Percentiles rank a stretch among this genome's conserved stretches.
Evolutionary conservation across 2,888 invertebrate species (phyloP).

Genomic region (Aporophyla lueneburgensis): DNA sequence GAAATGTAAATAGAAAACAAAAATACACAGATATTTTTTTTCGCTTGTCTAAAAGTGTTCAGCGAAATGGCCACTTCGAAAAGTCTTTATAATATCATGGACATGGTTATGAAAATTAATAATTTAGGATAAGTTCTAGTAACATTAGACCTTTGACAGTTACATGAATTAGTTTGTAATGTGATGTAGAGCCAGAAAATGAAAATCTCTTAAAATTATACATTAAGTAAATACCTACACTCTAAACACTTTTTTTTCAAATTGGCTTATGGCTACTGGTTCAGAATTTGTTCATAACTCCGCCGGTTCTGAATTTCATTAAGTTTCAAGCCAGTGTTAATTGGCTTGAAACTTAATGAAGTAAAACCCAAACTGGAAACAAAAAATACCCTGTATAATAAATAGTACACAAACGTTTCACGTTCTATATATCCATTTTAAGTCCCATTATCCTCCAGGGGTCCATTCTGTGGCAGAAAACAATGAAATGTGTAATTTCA

Average conservation of each 20-base stretch:
- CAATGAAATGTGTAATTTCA: conserved; percentile 80
- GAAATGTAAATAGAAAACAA: background rate
- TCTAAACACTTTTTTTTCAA: background rate
- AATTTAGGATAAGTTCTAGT: background rate
- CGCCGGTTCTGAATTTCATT: too few species aligned
- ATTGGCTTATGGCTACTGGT: background rate
- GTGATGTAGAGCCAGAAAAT: background rate
- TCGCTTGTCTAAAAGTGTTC: too few species aligned
- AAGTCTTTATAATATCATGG: background rate
- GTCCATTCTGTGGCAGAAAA: conserved; percentile 74
- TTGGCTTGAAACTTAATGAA: too few species aligned
- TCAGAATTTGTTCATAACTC: background rate
- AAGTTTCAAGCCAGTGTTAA: too few species aligned
- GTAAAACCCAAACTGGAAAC: too few species aligned
- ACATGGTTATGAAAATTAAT: background rate
- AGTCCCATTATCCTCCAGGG: conserved; percentile 73
- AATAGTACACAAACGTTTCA: conserved; percentile 39
- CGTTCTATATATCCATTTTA: conserved; percentile 71
- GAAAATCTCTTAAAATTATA: background rate
- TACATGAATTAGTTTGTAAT: too few species aligned
- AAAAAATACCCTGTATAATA: background rate
- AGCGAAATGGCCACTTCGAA: background rate
- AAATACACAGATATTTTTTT: too few species aligned
- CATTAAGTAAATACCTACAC: background rate
- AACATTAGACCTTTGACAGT: too few species aligned